Evolutionary conservation across 2,113 vertebrate species (phyloP).

Genomic region (Crotophaga sulcirostris): DNA sequence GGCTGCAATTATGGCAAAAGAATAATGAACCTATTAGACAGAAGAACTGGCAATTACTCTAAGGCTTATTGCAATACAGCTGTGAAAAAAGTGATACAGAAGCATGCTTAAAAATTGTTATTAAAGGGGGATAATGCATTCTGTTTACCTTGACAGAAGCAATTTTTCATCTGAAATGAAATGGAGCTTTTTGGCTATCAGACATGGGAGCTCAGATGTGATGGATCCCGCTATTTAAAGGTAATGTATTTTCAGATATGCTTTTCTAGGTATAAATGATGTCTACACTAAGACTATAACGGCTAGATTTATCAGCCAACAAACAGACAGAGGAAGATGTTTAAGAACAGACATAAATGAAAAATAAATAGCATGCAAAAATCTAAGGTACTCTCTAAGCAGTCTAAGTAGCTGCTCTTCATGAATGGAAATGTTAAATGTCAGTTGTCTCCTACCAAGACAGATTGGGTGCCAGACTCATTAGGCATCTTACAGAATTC

Average conservation of each 20-base stretch:
- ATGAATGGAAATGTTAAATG: conserved; percentile 31
- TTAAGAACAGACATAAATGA: conserved; percentile 62
- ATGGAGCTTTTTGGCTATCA: conserved; percentile 75
- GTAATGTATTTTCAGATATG: conserved; percentile 77
- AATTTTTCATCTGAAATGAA: conserved; percentile 79
- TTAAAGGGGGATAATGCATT: conserved; percentile 82
- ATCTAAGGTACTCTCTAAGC: conserved; percentile 50
- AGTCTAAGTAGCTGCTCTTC: conserved; percentile 36
- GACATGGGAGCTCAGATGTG: conserved; percentile 76
- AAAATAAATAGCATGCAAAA: conserved; percentile 67
- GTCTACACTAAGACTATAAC: conserved; percentile 60
- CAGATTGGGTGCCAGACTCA: conserved; percentile 26
- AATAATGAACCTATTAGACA: conserved; percentile 87
- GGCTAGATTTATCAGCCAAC: conserved; percentile 52
- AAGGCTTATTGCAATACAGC: conserved; percentile 83
- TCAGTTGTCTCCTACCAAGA: conserved; percentile 21
- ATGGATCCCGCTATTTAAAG: conserved; percentile 75
- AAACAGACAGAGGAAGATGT: conserved; percentile 61
- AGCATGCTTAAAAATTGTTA: conserved; percentile 82
- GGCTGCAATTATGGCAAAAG: conserved; percentile 86
- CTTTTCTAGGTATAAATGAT: conserved; percentile 74
- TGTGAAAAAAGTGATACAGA: conserved; percentile 81
- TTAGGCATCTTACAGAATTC: conserved; percentile 45
- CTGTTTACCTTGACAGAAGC: conserved; percentile 81
- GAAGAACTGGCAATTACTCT: conserved; percentile 85